Evolutionary conservation across 2,888 invertebrate genomes (phyloP), one percentile per base, ranked within the genome.

Genomic region (Thelaira solivaga): DNA sequence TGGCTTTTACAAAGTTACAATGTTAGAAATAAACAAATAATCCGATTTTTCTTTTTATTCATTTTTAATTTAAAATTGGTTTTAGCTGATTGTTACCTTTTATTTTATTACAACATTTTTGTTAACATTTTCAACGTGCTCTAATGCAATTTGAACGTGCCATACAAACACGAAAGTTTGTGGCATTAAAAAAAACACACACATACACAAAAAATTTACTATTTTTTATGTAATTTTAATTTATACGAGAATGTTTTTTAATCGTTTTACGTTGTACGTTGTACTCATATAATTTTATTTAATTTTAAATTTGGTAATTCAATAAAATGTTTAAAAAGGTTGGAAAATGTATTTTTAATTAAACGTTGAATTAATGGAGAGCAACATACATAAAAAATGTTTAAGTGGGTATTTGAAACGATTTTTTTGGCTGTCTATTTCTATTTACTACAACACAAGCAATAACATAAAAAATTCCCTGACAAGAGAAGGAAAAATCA

Each of bases 281-380:
- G 18, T 22, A 16, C 8, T 34, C 24, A 24, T 34, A 20, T 31
- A 6, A 51, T 22, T 49, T 68, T 76, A 49, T 69, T 57, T 64
- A 64, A 71, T 43, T 77, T 71, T 34, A 62, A 62, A 49, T 69
- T 72, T 55, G 67, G 72, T 77, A 57, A 72, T 62, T 67, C 72
- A 62, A 72, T 62, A 67, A 76, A 69, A 69, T 24, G 16, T 16
- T 59, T 51, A 47, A 20, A 69, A 69, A 59, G 41, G 7, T 29
- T 31, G 47, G 16, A 41, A 49, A 74, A 71, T 76, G 71, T 64
- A 45, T 59, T 71, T 71, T 64, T 64, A 69, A 76, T 76, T 69
- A 74, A 76, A 64, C 39, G 55, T 55, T 57, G 55, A 47, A 49
- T 47, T 72, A 72, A 64, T 64, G 64, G 31, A 45, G 45, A 72